Evolutionary conservation across 1,140 invertebrate genomes (phyloP).

Genomic region (Eumaeus atala): DNA sequence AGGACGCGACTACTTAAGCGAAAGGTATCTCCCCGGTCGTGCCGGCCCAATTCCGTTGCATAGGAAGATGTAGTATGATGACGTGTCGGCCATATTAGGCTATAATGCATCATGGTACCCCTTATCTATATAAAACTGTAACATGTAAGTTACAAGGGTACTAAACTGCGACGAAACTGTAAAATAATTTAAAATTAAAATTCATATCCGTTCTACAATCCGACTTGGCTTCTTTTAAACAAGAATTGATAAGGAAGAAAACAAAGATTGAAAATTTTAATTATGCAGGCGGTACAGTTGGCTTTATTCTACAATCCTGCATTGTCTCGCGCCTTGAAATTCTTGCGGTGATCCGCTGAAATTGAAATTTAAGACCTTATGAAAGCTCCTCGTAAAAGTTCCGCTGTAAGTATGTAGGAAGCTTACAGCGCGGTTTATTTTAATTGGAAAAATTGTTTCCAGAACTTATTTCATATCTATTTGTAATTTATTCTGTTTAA

Average conservation of each 20-base stretch:
- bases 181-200: not conserved
- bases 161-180: not conserved
- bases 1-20: too few species aligned
- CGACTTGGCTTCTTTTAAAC: not conserved
- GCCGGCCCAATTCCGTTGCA: too few species aligned
- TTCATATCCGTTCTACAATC: not conserved
- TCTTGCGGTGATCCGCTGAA: constrained; percentile 41
- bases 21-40: too few species aligned
- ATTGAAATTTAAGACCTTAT: constrained; percentile 56
- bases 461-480: too few species aligned
- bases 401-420: constrained; percentile 13
- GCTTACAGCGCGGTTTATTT: constrained; percentile 8
- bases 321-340: constrained; percentile 25
- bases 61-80: too few species aligned
- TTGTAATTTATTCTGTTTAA: too few species aligned
- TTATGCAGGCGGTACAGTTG: constrained; percentile 15
- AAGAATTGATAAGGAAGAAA: not conserved
- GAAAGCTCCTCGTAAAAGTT: constrained; percentile 32
- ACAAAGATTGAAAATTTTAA: constrained; percentile 11
- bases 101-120: too few species aligned
- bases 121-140: too few species aligned
- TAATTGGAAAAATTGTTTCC: constrained; percentile 10
- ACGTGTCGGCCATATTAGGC: too few species aligned
- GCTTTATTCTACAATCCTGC: constrained; percentile 21
- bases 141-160: too few species aligned